Evolutionary conservation across 2,797 vertebrate genomes (phyloP).

Genomic region (Eulemur albifrons): DNA sequence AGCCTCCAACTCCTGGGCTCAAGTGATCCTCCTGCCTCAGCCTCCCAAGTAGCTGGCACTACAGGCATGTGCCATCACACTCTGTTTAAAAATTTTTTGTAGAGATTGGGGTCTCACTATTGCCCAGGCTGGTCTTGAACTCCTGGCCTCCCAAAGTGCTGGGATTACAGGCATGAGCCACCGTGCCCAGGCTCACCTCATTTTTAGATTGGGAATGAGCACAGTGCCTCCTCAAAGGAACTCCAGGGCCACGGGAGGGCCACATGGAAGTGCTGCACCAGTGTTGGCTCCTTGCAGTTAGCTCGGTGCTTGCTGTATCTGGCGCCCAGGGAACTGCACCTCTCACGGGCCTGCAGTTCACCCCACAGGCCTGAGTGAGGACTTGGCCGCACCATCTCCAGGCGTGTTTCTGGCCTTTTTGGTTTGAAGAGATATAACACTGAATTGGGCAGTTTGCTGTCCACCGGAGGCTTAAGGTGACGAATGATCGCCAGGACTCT

Average conservation of each 20-base stretch:
- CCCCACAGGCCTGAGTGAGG: neutral
- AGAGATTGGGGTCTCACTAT: neutral
- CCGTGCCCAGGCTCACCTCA: neutral
- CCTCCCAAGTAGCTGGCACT: neutral
- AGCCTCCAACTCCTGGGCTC: neutral
- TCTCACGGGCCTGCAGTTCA: neutral
- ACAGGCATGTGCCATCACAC: neutral
- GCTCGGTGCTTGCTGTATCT: no score
- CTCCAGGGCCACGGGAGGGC: neutral
- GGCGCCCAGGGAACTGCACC: neutral
- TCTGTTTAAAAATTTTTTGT: neutral
- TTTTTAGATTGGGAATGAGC: neutral
- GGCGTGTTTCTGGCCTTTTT: neutral
- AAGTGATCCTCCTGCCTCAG: neutral
- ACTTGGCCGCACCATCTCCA: fast-evolving
- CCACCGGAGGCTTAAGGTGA: neutral
- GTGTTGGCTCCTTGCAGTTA: neutral
- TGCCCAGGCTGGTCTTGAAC: neutral
- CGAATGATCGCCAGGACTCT: neutral
- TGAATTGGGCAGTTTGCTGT: neutral
- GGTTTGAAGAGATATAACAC: neutral
- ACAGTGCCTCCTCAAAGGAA: neutral
- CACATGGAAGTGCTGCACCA: neutral
- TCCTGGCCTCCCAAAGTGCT: neutral
- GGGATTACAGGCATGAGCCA: neutral